Base-by-base conservation (phyloP, 2,888 invertebrate species). In the Apodemia duryi region DNA sequence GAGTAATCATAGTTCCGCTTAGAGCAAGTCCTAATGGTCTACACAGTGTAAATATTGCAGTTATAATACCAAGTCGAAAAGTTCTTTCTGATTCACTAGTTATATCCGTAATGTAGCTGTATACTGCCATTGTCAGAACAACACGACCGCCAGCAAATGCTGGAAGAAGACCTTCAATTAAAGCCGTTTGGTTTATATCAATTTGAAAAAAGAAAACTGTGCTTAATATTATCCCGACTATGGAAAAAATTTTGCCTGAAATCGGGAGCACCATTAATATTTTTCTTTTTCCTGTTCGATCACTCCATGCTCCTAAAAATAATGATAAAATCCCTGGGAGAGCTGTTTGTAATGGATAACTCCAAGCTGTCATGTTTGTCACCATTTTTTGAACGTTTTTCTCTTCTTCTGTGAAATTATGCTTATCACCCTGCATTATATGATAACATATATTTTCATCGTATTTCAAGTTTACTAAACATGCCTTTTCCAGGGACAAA, bases 231-330 rank as follows among this genome's bases (percentile, higher is more conserved):
- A 93, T 85, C 9, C 94, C 93, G 61, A 90, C 78, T 13, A 92
- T 80, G 1, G 93, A 88, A 65, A 93, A 76, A 35, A 93, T 76
- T 76, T 94, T 94, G 7, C 94, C 94, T 13, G 92, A 71, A 28
- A 94, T 91, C 0, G 94, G 94, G 11, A 93, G 73, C 49, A 94
- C 82, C 90, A 94, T 93, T 67, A 93, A 93, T 0, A 92, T 86
- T 75, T 94, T 94, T 60, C 94, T 82, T 72, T 92, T 90, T 35
- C 93, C 93, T n/a, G 93, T 92, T 60, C 93, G 88, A 75, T 94
- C 94, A 77, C 93, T 94, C 94, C 94, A 94, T 1, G 94, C 92
- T 1, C 94, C 94, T 21, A 94, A 77, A 69, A 94, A 93, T 7
- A 94, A 80, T 7, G 93, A 91, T 35, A 94, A 79, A 32, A 94